phyloP scores from a whole-genome alignment of 2,113 vertebrate genomes.

The Psilopsiagon aurifrons region DNA sequence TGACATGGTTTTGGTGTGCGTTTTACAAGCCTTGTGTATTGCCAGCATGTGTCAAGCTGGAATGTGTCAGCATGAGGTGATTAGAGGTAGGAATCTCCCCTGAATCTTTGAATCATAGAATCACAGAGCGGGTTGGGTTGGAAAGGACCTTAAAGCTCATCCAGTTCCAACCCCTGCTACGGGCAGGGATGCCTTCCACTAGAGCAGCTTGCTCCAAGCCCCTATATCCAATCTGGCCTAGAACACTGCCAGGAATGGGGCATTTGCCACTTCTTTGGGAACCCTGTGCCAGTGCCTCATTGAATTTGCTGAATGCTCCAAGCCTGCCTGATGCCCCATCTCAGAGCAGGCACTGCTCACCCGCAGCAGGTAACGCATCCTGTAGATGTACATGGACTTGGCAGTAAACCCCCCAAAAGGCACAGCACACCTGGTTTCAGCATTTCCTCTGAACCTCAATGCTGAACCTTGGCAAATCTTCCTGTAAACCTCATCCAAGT shows the following conservation, averaged over 20 bases:
- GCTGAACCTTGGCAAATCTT: background rate
- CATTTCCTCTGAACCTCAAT: background rate
- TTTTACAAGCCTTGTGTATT: background rate
- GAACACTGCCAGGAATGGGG: background rate
- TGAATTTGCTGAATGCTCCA: background rate
- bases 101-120: background rate
- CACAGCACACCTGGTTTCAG: background rate
- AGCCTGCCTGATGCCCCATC: background rate
- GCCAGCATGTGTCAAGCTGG: rapidly evolving
- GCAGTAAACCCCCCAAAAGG: background rate
- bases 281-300: background rate
- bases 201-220: background rate
- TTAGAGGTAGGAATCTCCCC: rapidly evolving
- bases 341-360: background rate
- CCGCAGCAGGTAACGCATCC: background rate
- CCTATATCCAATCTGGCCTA: background rate
- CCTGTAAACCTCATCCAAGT: background rate
- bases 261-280: background rate
- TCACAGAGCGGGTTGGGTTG: background rate
- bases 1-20: background rate
- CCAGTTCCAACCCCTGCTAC: background rate
- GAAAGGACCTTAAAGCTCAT: background rate
- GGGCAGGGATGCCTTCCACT: background rate
- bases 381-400: background rate
- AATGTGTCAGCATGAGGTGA: background rate